These are phyloP conservation scores for Horisme vitalbata DNA, from an alignment of 2,888 invertebrate species.

Conservation along the genomic window DNA sequence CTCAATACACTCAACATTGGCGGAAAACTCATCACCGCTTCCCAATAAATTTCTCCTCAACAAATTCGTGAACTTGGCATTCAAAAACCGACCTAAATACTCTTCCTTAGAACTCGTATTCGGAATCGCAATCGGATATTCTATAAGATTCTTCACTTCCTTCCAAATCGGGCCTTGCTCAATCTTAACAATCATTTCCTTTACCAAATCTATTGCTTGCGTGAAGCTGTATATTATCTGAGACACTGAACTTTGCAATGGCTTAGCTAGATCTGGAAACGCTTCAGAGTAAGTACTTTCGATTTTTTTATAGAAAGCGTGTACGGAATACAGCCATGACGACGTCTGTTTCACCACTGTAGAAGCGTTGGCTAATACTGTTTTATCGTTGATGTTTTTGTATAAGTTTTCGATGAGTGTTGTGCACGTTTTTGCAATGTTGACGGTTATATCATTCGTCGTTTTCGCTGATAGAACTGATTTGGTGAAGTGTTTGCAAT, in stretches of 20 bases:
- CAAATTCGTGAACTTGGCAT: constrained; percentile 57
- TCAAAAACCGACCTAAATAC: constrained; percentile 75
- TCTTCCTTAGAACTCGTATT: constrained; percentile 42
- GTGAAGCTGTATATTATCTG: constrained; percentile 86
- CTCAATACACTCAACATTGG: constrained; percentile 76
- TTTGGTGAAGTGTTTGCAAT: constrained; percentile 73
- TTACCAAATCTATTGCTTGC: constrained; percentile 78
- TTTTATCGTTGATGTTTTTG: constrained; percentile 37
- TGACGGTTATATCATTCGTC: constrained; percentile 46
- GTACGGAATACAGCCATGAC: constrained; percentile 80
- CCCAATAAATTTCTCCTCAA: constrained; percentile 50
- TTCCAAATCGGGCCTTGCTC: constrained; percentile 54
- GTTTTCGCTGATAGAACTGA: constrained; percentile 64
- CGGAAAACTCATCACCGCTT: constrained; percentile 19
- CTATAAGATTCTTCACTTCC: constrained; percentile 71
- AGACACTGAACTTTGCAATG: constrained; percentile 86
- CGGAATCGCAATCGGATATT: constrained; percentile 71
- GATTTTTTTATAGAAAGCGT: constrained; percentile 81
- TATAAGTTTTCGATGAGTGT: constrained; percentile 42
- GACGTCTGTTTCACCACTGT: constrained; percentile 65
- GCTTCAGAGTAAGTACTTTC: constrained; percentile 81
- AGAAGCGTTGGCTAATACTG: constrained; percentile 43
- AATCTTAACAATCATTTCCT: constrained; percentile 64
- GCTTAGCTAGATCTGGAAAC: constrained; percentile 91
- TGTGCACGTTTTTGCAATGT: constrained; percentile 47